Conservation (phyloP, 2,888 invertebrate species). For the Campaea margaritaria region DNA sequence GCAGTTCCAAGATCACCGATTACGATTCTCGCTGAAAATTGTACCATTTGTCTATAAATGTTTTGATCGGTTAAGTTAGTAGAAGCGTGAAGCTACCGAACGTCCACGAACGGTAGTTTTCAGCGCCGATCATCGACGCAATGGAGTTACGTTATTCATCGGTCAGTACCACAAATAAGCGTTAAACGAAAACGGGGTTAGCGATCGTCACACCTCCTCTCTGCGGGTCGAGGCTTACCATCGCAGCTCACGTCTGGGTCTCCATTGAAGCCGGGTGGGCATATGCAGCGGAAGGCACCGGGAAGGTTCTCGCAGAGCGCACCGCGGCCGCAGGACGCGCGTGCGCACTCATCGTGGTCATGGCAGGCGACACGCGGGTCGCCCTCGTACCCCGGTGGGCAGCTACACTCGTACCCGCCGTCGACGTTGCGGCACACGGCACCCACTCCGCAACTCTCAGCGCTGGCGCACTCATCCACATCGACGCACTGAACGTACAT, state of each 20-base stretch:
- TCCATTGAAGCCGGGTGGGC: conserved; percentile 93
- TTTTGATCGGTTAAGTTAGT: conserved; percentile 69
- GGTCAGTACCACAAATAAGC: conserved; percentile 65
- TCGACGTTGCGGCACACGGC: conserved; percentile 92
- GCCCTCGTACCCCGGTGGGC: conserved; percentile 92
- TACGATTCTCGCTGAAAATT: conserved; percentile 57
- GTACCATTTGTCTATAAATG: conserved; percentile 51
- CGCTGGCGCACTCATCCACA: conserved; percentile 92
- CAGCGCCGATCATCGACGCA: conserved; percentile 63
- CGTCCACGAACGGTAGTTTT: conserved; percentile 79
- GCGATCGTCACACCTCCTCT: conserved; percentile 59
- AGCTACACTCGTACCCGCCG: conserved; percentile 93
- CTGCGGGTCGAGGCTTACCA: conserved; percentile 83
- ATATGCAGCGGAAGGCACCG: conserved; percentile 92
- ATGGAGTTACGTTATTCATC: conserved; percentile 52
- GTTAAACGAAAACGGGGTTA: conserved; percentile 67
- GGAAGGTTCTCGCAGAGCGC: conserved; percentile 92
- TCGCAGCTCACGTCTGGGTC: conserved; percentile 90
- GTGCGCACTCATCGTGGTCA: conserved; percentile 91
- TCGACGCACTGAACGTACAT: conserved; percentile 88
- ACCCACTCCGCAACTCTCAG: conserved; percentile 90
- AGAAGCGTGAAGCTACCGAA: conserved; percentile 80
- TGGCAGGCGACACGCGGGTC: conserved; percentile 90
- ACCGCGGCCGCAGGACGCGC: conserved; percentile 91
- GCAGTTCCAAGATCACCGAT: conserved; percentile 49